These are phyloP conservation scores for Kryptolebias marmoratus DNA, from an alignment of 2,113 vertebrate species.

Conservation along the genomic window DNA sequence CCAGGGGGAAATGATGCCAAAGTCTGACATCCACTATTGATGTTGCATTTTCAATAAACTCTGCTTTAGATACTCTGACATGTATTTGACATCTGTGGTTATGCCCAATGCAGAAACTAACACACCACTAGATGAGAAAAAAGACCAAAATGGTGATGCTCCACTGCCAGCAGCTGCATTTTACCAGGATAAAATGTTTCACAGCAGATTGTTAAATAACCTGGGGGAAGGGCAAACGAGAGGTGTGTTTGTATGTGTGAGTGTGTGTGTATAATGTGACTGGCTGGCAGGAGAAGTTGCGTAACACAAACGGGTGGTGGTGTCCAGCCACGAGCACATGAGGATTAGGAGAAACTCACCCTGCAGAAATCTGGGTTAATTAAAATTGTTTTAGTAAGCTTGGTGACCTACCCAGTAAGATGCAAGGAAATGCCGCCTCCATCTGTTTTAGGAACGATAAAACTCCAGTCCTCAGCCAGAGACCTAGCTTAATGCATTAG, in stretches of 20 bases:
- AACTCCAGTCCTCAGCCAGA: constrained; percentile 21
- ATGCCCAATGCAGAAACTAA: neutral
- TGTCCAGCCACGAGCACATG: constrained; percentile 42
- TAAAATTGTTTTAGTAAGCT: constrained; percentile 70
- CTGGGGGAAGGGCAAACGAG: constrained; percentile 14
- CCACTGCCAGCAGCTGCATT: constrained; percentile 27
- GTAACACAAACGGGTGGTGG: constrained; percentile 46
- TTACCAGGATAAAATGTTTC: constrained; percentile 14
- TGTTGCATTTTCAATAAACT: constrained; percentile 22
- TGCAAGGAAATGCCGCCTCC: constrained; percentile 53
- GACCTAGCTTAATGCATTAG: constrained; percentile 11
- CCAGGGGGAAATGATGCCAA: constrained; percentile 24
- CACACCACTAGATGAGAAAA: constrained; percentile 18
- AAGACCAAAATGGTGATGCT: constrained; percentile 1
- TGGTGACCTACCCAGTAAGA: constrained; percentile 54
- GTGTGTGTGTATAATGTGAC: neutral
- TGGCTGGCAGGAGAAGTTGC: constrained; percentile 50
- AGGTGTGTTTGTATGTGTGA: constrained; percentile 2
- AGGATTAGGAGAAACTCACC: constrained; percentile 70
- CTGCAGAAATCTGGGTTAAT: constrained; percentile 76
- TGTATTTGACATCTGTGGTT: constrained; percentile 23
- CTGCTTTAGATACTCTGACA: constrained; percentile 11
- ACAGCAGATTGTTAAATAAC: constrained; percentile 38
- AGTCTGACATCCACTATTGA: constrained; percentile 28
- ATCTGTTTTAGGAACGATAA: constrained; percentile 70